These are phyloP conservation scores for Recurvirostra avosetta DNA, from an alignment of 2,113 vertebrate species.

Conservation along the genomic window DNA sequence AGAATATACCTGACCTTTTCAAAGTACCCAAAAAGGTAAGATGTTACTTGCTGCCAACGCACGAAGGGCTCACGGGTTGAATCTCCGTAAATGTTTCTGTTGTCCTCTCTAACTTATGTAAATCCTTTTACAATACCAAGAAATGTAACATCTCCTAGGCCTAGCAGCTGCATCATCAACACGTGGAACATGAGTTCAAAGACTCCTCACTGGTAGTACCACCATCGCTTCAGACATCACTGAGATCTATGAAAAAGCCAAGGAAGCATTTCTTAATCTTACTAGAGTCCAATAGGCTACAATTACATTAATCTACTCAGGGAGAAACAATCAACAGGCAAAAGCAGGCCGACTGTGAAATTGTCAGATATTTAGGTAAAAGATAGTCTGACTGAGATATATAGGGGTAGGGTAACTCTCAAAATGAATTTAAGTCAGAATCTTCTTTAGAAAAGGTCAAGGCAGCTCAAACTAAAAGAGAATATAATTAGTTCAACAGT, in stretches of 20 bases:
- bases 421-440: not conserved
- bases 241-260: not conserved
- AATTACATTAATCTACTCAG: not conserved
- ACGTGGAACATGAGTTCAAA: not conserved
- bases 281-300: not conserved
- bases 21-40: not conserved
- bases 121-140: not conserved
- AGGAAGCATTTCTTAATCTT: not conserved
- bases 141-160: not conserved
- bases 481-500: not conserved
- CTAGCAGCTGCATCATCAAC: not conserved
- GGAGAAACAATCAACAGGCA: not conserved
- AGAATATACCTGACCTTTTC: not conserved
- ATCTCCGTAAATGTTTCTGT: not conserved
- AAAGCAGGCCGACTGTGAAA: not conserved
- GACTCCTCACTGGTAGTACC: fast-evolving
- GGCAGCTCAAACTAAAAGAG: not conserved
- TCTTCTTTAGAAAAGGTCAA: not conserved
- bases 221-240: not conserved
- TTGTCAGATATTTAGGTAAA: not conserved
- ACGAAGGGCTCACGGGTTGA: not conserved
- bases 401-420: not conserved
- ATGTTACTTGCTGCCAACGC: fast-evolving
- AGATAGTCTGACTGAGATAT: not conserved
- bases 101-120: not conserved